A percentile compares a stretch with the other conserved stretches of the same genome.
phyloP scores from a whole-genome alignment of 2,797 vertebrate species.

The Helarctos malayanus region DNA sequence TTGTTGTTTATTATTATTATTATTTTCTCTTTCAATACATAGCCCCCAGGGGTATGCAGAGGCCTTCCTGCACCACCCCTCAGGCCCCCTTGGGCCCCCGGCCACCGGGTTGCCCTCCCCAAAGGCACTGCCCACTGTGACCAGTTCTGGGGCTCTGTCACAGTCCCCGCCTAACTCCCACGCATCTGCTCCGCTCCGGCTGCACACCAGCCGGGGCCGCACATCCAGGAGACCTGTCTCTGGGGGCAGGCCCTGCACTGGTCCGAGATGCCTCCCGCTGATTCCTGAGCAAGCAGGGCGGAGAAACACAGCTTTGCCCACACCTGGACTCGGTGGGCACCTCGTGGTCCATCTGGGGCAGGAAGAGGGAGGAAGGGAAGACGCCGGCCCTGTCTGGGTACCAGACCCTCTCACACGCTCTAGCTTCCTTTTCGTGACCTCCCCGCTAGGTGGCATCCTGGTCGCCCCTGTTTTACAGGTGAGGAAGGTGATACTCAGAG shows the following conservation, averaged over 20 bases:
- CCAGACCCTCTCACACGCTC: not conserved
- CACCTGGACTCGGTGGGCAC: not conserved
- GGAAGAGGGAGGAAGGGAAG: not conserved
- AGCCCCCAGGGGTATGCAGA: not conserved
- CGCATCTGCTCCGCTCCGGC: rapidly evolving
- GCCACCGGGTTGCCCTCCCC: not conserved
- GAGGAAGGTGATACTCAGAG: not conserved
- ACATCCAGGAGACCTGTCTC: not conserved
- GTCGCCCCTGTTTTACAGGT: not conserved
- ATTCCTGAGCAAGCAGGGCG: rapidly evolving
- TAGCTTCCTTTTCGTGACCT: not conserved
- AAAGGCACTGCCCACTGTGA: not conserved
- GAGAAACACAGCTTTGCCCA: not conserved
- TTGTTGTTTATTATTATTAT: not conserved
- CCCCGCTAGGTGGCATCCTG: rapidly evolving
- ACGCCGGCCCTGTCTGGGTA: rapidly evolving
- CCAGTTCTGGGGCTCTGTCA: not conserved
- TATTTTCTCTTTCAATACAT: not conserved
- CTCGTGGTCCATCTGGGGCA: not conserved
- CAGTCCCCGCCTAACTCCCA: not conserved
- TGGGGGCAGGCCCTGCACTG: not conserved
- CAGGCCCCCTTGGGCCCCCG: rapidly evolving
- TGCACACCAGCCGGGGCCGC: not conserved
- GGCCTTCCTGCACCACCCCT: not conserved
- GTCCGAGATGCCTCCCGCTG: not conserved